phyloP scores from a whole-genome alignment of 2,113 vertebrate species.

The Mungos mungo region DNA sequence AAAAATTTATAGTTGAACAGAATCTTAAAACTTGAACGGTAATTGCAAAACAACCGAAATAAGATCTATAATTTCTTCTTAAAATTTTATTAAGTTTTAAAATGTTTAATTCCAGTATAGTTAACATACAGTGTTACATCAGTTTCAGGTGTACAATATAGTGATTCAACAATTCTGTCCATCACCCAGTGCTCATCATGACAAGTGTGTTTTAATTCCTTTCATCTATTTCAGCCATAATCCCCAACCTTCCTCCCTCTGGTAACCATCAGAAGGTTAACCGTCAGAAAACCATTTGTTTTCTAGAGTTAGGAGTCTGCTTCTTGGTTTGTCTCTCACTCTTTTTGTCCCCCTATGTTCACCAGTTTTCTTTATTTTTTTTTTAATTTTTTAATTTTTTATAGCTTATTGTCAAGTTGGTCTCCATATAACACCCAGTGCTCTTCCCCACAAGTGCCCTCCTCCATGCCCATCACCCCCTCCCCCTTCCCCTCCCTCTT shows the following conservation, averaged over 20 bases:
- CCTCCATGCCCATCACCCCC: no score
- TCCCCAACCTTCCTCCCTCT: neutral
- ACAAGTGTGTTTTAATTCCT: neutral
- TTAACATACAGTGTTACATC: neutral
- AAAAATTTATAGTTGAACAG: neutral
- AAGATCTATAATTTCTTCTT: neutral
- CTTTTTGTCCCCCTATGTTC: neutral
- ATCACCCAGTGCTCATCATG: neutral
- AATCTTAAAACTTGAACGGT: neutral
- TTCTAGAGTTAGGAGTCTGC: neutral
- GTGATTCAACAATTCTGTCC: neutral
- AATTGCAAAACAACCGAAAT: neutral
- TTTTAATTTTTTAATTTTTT: no score
- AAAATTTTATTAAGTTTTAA: no score
- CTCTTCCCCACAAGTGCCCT: no score
- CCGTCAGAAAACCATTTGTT: neutral
- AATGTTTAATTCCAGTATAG: neutral
- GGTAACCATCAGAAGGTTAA: neutral
- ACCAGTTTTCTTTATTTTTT: neutral
- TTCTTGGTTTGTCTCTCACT: neutral
- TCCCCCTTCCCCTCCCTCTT: no score
- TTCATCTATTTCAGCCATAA: neutral
- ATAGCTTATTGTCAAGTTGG: no score
- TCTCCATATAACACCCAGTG: no score
- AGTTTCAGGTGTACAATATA: neutral